Evolutionary conservation across 2,888 invertebrate species (phyloP).

Genomic region (Xiphydria camelus): DNA sequence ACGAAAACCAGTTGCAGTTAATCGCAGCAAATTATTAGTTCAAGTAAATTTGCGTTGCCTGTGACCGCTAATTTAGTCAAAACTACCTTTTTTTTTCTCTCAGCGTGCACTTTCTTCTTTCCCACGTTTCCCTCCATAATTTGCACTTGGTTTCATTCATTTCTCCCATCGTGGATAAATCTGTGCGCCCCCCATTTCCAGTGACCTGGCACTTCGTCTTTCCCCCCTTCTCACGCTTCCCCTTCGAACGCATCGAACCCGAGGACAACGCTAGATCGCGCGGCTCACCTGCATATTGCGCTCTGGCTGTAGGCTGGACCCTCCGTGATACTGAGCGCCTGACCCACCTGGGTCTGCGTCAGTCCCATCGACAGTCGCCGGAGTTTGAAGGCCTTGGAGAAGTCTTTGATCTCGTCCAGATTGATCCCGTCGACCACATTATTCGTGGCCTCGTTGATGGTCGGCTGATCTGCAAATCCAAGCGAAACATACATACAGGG

Average conservation of each 20-base stretch:
- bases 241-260: constrained; percentile 14
- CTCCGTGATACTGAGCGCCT: constrained; percentile 93
- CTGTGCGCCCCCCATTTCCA: constrained; percentile 53
- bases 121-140: too few relatives aligned
- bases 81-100: too few relatives aligned
- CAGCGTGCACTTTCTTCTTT: too few relatives aligned
- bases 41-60: too few relatives aligned
- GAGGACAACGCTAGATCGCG: background rate
- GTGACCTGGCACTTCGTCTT: constrained; percentile 48
- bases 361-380: constrained; percentile 90
- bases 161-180: too few relatives aligned
- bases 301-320: constrained; percentile 99
- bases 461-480: constrained; percentile 80
- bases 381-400: constrained; percentile 95
- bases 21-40: too few relatives aligned
- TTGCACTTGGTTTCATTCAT: too few relatives aligned
- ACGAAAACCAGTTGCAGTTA: too few relatives aligned
- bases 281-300: constrained; percentile 93
- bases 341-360: constrained; percentile 97
- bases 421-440: constrained; percentile 97
- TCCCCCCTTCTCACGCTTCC: background rate
- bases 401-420: constrained; percentile 97
- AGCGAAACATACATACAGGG: too few relatives aligned
- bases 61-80: too few relatives aligned
- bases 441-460: constrained; percentile 90